Evolutionary conservation across 2,797 vertebrate species (phyloP), one percentile per base, ranked within the genome.

Genomic region (Diceros bicornis): DNA sequence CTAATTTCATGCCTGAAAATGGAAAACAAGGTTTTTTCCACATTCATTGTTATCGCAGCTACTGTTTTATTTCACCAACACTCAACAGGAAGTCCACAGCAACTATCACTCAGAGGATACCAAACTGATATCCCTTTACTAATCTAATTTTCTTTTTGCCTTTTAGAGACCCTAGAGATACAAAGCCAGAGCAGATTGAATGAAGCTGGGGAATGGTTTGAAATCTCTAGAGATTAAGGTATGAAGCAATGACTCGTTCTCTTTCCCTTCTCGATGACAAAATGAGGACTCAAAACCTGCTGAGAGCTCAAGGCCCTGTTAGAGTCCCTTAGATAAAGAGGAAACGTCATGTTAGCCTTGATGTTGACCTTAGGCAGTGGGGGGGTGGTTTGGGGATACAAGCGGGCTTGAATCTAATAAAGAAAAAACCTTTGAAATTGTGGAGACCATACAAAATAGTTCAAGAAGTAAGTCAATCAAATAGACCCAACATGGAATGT

Each of bases 401-500:
- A 89, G 13, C 11, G 79, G 9, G 12, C 27, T 84, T 89, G 71
- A 75, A 83, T 64, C 41, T 87, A 84, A 94, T 61, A 84, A 93
- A 75, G 41, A n/a, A 34, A 78, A 74, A 84, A 64, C 68, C 62
- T 92, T 77, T 32, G 62, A 90, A 85, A 66, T 62, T 17, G 72
- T 78, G 47, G 21, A 81, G 47, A 75, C 4, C 55, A 37, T 32
- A 79, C 29, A 75, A 69, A 96, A 72, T 72, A 16, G 20, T 91
- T 79, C 34, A 78, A 94, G 91, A 88, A 77, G 18, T n/a, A 88
- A 47, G 55, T 81, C 69, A 18, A 27, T 71, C 57, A 94, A 78
- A 78, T 10, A 55, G 41, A 89, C 14, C 57, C 21, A 62, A 29
- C 4, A 0, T 27, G 32, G 75, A 57, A 87, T n/a, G 9, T 20